Conservation (phyloP, 2,797 vertebrate species). For the Pangasius sanitwongsei region DNA sequence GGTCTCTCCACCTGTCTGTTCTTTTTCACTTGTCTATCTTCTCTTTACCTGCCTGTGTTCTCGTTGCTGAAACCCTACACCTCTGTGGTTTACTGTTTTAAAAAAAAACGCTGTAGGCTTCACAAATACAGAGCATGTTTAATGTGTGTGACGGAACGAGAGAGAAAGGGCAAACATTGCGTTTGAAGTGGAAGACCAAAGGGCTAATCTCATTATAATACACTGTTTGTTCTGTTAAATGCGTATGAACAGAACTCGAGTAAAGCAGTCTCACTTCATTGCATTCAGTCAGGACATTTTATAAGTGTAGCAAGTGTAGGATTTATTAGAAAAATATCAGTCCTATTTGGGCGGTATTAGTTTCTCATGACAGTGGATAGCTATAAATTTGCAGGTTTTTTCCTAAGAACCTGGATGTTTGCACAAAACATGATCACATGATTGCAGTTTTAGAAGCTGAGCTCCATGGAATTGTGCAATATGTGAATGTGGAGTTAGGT, state of each 20-base stretch:
- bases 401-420: background rate
- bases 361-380: background rate
- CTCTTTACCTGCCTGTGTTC: background rate
- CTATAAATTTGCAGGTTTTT: too few relatives aligned
- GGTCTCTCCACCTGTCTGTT: too few relatives aligned
- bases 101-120: background rate
- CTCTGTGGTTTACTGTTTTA: background rate
- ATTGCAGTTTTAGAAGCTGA: background rate
- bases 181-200: background rate
- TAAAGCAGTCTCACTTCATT: background rate
- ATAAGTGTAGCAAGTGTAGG: background rate
- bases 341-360: background rate
- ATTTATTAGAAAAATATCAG: background rate
- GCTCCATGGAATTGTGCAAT: background rate
- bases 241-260: background rate
- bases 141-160: background rate
- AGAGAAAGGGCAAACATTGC: background rate
- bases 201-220: background rate
- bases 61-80: background rate
- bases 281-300: background rate
- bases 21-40: background rate
- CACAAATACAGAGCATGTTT: background rate
- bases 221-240: background rate
- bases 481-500: background rate
- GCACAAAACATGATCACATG: background rate